Percentiles rank a stretch among this genome's conserved stretches.
Conservation (phyloP, 2,888 invertebrate species). For the Drosophila prostipennis region DNA sequence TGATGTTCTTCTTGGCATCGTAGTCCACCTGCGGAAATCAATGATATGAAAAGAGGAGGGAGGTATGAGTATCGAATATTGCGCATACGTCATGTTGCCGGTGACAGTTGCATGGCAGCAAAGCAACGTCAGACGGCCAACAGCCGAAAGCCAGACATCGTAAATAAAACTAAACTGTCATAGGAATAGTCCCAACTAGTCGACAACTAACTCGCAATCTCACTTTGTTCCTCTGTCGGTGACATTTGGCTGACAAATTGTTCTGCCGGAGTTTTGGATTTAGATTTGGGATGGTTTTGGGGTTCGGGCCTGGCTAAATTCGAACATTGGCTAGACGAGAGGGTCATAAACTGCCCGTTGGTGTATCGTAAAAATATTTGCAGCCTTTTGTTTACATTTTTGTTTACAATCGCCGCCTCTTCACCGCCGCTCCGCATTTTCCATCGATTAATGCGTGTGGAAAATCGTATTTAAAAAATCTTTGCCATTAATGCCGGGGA, state of each 20-base stretch:
- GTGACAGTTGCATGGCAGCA: conserved; percentile 54
- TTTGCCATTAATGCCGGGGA: conserved; percentile 30
- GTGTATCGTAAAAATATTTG: conserved; percentile 65
- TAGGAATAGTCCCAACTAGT: conserved; percentile 52
- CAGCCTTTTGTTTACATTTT: conserved; percentile 66
- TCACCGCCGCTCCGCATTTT: background rate
- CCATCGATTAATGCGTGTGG: conserved; percentile 30
- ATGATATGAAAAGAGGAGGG: background rate
- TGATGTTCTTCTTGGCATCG: conserved; percentile 81
- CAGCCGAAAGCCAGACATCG: conserved; percentile 53
- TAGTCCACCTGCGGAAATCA: conserved; percentile 70
- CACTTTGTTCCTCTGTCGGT: conserved; percentile 25
- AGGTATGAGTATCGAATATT: conserved; percentile 33
- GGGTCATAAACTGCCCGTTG: conserved; percentile 57
- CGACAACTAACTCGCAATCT: conserved; percentile 48
- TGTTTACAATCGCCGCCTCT: conserved; percentile 64
- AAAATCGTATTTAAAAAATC: conserved; percentile 65
- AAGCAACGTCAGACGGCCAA: conserved; percentile 19
- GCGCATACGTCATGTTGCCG: conserved; percentile 44
- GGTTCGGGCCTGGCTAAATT: background rate
- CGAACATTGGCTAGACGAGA: conserved; percentile 25
- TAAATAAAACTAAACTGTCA: conserved; percentile 37
- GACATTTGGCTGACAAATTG: conserved; percentile 44
- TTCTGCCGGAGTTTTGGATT: conserved; percentile 24
- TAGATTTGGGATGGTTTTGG: background rate